Conservation (phyloP, 2,113 vertebrate species). For the Lophochroa leadbeateri region DNA sequence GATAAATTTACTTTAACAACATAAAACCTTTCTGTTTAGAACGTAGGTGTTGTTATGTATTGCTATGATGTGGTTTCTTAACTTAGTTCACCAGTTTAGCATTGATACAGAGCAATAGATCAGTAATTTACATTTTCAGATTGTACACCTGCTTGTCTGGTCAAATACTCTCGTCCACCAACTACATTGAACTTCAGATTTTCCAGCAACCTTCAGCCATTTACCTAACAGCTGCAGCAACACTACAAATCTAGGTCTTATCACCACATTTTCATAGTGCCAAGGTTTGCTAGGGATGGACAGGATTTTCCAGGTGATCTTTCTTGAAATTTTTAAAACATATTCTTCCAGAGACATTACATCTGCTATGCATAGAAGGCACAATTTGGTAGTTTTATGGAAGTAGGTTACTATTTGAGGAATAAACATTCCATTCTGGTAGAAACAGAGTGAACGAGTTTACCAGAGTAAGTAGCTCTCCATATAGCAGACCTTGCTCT, state of each 20-base stretch:
- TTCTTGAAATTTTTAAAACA: not conserved
- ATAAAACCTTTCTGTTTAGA: not conserved
- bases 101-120: not conserved
- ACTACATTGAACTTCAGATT: not conserved
- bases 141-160: not conserved
- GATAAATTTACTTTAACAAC: not conserved
- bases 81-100: not conserved
- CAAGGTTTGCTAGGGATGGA: not conserved
- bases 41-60: not conserved
- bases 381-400: not conserved
- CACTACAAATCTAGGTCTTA: not conserved
- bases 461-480: not conserved
- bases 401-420: not conserved
- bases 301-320: not conserved
- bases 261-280: not conserved
- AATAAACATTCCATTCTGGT: not conserved
- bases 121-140: not conserved
- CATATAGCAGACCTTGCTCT: not conserved
- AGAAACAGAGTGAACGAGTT: not conserved
- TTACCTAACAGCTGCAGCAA: not conserved
- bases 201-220: not conserved
- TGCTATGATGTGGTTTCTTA: not conserved
- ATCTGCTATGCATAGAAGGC: not conserved
- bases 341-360: not conserved
- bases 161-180: not conserved